phyloP scores from a whole-genome alignment of 1,140 invertebrate genomes.

The Coptotermes formosanus region DNA sequence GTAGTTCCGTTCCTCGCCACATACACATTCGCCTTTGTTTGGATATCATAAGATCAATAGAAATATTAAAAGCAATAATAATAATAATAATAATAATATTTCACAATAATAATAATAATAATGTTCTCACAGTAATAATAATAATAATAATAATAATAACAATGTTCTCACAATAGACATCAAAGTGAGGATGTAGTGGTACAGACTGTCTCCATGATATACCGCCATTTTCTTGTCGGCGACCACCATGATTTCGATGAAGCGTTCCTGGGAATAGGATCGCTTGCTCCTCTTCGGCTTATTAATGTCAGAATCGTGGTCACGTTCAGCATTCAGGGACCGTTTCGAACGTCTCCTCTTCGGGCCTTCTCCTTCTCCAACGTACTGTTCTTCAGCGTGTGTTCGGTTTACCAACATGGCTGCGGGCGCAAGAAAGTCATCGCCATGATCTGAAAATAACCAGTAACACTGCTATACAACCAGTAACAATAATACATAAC shows the following conservation, averaged over 20 bases:
- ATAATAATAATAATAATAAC: too few species aligned
- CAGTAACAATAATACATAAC: too few species aligned
- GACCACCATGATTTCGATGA: slow-evolving; percentile 77
- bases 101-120: too few species aligned
- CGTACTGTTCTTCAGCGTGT: neutral
- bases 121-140: too few species aligned
- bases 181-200: slow-evolving; percentile 73
- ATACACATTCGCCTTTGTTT: too few species aligned
- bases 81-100: too few species aligned
- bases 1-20: too few species aligned
- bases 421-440: neutral
- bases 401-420: neutral
- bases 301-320: too few species aligned
- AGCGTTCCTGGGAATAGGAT: slow-evolving; percentile 55
- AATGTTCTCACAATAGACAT: slow-evolving; percentile 49
- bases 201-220: slow-evolving; percentile 65
- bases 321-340: neutral
- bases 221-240: slow-evolving; percentile 74
- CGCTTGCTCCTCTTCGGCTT: neutral
- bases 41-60: too few species aligned
- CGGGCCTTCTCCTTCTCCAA: neutral
- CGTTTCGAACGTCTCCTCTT: neutral
- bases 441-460: neutral
- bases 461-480: neutral
- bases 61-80: too few species aligned